Conservation (phyloP, 2,888 invertebrate genomes). For the Eupithecia centaureata region DNA sequence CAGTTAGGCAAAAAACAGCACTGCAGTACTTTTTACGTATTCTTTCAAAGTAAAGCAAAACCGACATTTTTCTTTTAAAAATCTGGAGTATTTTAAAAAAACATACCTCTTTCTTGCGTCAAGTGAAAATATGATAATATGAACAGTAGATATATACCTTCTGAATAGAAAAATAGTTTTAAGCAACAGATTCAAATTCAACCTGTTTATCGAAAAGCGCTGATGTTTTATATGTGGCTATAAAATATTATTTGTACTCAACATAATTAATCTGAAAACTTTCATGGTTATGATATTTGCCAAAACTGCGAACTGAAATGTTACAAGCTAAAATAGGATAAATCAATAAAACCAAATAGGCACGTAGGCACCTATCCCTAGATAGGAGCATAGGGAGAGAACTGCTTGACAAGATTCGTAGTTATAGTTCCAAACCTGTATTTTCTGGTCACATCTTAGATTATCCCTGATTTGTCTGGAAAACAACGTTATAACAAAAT, state of each 20-base stretch:
- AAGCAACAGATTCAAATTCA: constrained; percentile 17
- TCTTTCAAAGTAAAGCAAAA: neutral
- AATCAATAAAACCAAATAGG: neutral
- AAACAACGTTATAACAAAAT: neutral
- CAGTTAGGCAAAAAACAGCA: no score
- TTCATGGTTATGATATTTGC: constrained; percentile 39
- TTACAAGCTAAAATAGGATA: no score
- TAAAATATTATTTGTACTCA: constrained; percentile 65
- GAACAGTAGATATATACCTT: neutral
- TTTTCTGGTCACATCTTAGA: neutral
- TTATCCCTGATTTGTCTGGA: neutral
- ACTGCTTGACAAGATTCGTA: neutral
- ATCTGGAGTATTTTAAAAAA: no score
- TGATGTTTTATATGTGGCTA: constrained; percentile 61
- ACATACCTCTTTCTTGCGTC: neutral
- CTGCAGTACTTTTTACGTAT: neutral
- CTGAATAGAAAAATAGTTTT: neutral
- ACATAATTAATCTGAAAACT: constrained; percentile 54
- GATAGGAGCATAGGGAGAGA: neutral
- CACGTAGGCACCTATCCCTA: no score
- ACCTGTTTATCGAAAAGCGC: constrained; percentile 61
- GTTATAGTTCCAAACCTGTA: neutral
- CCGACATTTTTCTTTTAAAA: no score
- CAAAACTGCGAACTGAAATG: constrained; percentile 24
- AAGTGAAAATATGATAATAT: neutral